A percentile compares a stretch with the other conserved stretches of the same genome.
Evolutionary conservation across 2,888 invertebrate species (phyloP).

Genomic region (Philhelius pedissequus): DNA sequence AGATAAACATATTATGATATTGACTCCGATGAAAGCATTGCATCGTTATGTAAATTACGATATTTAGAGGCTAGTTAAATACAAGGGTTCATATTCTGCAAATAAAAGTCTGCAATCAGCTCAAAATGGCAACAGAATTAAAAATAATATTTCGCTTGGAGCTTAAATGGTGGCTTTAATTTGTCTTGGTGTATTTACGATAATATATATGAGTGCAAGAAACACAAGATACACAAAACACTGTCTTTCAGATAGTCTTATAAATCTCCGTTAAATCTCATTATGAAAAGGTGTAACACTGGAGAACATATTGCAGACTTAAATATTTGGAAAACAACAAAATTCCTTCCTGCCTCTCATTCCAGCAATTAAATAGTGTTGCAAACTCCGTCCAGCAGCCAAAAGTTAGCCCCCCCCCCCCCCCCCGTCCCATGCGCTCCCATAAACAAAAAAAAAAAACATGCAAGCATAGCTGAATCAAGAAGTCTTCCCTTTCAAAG

Average conservation of each 20-base stretch:
- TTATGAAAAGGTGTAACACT: constrained; percentile 43
- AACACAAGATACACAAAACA: neutral
- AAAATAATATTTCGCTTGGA: too few species aligned
- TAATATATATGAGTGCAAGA: too few species aligned
- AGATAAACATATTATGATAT: too few species aligned
- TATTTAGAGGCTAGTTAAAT: too few species aligned
- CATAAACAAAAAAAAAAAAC: neutral
- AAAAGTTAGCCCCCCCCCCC: neutral
- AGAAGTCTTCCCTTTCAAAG: neutral
- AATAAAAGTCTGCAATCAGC: too few species aligned
- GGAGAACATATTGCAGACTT: constrained; percentile 25
- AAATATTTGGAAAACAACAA: constrained; percentile 23
- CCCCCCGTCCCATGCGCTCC: too few species aligned
- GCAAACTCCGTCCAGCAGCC: constrained; percentile 17
- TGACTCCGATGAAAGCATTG: too few species aligned
- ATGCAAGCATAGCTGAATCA: neutral
- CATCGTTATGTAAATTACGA: too few species aligned
- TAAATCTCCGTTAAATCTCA: constrained; percentile 1
- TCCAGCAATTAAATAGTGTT: constrained; percentile 13
- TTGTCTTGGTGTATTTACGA: neutral
- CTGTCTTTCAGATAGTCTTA: neutral
- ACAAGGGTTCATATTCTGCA: too few species aligned
- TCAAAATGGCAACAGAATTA: too few species aligned
- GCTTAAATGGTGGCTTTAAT: neutral
- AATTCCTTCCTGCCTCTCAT: neutral